Evolutionary conservation across 2,113 vertebrate genomes (phyloP), one percentile per base, ranked within the genome.

Genomic region (Cottus gobio): DNA sequence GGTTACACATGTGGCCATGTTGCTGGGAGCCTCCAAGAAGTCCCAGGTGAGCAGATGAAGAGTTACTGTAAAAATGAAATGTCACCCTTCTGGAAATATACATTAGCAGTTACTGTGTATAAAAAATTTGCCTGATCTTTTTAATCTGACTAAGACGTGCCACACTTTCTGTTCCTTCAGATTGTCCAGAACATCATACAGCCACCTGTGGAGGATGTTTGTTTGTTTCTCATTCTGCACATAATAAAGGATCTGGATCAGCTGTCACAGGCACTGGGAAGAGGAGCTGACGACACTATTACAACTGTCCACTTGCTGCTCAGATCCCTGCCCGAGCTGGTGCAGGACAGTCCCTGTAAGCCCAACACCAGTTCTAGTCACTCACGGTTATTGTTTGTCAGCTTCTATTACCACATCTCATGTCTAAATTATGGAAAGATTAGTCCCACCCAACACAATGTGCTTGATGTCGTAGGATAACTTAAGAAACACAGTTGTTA

Each of bases 1-100:
- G 18, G 87, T 97, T 76, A 96, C 96, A 0, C 97, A 98, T 63
- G 6, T 96, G 39, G 42, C 96, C 0, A 91, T 98, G 96, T 65
- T 97, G 13, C 72, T 95, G 86, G 97, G 96, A 86, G 92, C 95
- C 13, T 79, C 92, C 4, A 79, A 62, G 4, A 34, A 90, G 3
- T 65, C 71, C 0, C 75, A 96, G 96, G 97, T 98, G 93, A 80
- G 74, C 7, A 28, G 18, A n/a, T n/a, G n/a, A n/a, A n/a, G n/a
- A n/a, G n/a, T n/a, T n/a, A n/a, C n/a, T n/a, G n/a, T n/a, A n/a
- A n/a, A n/a, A n/a, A n/a, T n/a, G n/a, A n/a, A n/a, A n/a, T n/a
- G n/a, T n/a, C n/a, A n/a, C n/a, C n/a, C n/a, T n/a, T n/a, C n/a
- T n/a, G n/a, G n/a, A n/a, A n/a, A n/a, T n/a, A n/a, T n/a, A n/a